Evolutionary conservation across 2,888 invertebrate species (phyloP).

Genomic region (Parelbella ahira): DNA sequence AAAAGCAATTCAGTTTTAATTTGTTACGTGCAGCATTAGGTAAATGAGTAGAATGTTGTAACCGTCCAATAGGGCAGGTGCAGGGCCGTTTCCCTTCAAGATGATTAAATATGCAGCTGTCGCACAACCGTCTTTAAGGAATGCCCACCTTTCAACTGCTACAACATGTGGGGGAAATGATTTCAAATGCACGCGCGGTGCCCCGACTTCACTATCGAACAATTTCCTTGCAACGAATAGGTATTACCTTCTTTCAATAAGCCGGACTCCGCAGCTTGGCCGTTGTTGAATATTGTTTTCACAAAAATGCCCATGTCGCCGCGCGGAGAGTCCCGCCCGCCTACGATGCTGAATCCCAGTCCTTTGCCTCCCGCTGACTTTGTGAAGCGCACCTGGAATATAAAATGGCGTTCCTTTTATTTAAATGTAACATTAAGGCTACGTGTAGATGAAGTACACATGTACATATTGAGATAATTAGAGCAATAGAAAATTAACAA

Average conservation of each 20-base stretch:
- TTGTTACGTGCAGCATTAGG: no score
- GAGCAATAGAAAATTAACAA: no score
- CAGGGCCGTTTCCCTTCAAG: conserved; percentile 27
- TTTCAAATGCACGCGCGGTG: not conserved
- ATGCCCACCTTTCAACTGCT: conserved; percentile 37
- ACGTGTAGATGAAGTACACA: no score
- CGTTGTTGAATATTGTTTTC: conserved; percentile 91
- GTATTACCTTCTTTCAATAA: conserved; percentile 90
- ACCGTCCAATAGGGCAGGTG: conserved; percentile 54
- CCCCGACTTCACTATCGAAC: no score
- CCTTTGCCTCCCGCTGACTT: conserved; percentile 93
- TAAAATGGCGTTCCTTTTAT: no score
- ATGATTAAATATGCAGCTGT: conserved; percentile 47
- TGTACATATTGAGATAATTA: no score
- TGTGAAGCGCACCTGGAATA: conserved; percentile 84
- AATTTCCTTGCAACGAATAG: no score
- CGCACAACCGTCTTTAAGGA: conserved; percentile 44
- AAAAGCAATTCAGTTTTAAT: no score
- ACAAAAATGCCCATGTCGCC: conserved; percentile 94
- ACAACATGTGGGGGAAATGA: not conserved
- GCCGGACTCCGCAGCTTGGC: conserved; percentile 91
- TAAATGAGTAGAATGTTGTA: no score
- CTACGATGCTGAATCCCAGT: conserved; percentile 94
- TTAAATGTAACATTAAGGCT: no score
- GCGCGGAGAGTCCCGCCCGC: conserved; percentile 91